These are phyloP conservation scores for Helicolenus hilgendorfi DNA, from an alignment of 2,797 vertebrate genomes.

Conservation along the genomic window DNA sequence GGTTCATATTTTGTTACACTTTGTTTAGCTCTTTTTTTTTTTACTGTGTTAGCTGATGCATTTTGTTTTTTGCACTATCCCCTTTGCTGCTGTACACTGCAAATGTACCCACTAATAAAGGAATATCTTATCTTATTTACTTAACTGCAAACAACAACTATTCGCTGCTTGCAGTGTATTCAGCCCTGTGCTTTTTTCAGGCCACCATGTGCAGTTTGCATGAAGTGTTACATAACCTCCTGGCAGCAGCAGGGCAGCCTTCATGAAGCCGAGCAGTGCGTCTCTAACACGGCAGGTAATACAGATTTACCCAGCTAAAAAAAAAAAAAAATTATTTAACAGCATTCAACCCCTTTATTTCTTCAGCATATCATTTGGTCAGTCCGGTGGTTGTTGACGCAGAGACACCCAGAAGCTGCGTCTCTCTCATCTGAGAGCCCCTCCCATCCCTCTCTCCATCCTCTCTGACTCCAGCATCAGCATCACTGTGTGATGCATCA, in stretches of 20 bases:
- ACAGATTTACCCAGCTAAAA: background rate
- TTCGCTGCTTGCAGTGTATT: background rate
- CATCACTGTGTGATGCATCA: background rate
- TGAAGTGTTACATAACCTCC: slow-evolving; percentile 59
- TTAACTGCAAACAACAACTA: too few species aligned
- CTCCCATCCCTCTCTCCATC: slow-evolving; percentile 37
- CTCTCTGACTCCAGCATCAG: slow-evolving; percentile 60
- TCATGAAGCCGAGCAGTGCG: slow-evolving; percentile 1
- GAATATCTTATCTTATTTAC: too few species aligned
- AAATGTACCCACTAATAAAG: too few species aligned
- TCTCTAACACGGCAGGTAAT: slow-evolving; percentile 9
- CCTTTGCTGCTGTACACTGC: too few species aligned
- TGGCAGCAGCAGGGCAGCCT: background rate
- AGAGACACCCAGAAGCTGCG: slow-evolving; percentile 58
- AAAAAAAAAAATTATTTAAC: background rate
- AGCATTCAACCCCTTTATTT: background rate
- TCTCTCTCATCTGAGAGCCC: slow-evolving; percentile 35
- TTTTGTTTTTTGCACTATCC: too few species aligned
- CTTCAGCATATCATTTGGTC: background rate
- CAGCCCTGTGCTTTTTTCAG: background rate
- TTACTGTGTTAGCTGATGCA: too few species aligned
- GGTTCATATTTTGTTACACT: too few species aligned
- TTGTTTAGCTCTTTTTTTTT: too few species aligned
- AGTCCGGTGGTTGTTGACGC: slow-evolving; percentile 47
- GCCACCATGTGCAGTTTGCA: slow-evolving; percentile 15